Conservation (phyloP, 2,113 vertebrate species). For the Dromiciops gliroides region DNA sequence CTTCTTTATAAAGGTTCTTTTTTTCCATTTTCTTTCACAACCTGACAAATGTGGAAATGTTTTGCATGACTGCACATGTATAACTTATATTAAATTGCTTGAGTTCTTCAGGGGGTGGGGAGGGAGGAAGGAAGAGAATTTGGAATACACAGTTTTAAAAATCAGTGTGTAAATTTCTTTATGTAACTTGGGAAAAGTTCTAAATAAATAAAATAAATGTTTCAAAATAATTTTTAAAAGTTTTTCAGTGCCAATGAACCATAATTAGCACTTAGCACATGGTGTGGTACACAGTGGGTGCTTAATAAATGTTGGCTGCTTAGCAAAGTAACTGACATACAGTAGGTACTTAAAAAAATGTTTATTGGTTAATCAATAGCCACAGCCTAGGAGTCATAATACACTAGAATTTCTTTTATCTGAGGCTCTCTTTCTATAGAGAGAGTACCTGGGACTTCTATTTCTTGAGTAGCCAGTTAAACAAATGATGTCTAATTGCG, state of each 20-base stretch:
- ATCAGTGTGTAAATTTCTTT: no score
- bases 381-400: background rate
- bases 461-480: background rate
- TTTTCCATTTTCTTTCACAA: no score
- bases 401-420: background rate
- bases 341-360: background rate
- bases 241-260: background rate
- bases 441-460: background rate
- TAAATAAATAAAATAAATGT: constrained; percentile 32
- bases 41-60: no score
- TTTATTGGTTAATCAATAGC: background rate
- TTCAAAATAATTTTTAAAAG: constrained; percentile 30
- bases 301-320: no score
- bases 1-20: no score
- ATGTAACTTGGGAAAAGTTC: no score
- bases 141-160: no score
- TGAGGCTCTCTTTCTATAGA: background rate
- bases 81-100: no score
- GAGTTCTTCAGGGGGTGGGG: no score
- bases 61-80: no score
- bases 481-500: background rate
- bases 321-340: no score
- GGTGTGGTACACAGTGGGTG: background rate
- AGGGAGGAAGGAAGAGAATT: no score
- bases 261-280: background rate